These are phyloP conservation scores for Fistularia tabacaria DNA, from an alignment of 2,797 vertebrate species.

Conservation along the genomic window DNA sequence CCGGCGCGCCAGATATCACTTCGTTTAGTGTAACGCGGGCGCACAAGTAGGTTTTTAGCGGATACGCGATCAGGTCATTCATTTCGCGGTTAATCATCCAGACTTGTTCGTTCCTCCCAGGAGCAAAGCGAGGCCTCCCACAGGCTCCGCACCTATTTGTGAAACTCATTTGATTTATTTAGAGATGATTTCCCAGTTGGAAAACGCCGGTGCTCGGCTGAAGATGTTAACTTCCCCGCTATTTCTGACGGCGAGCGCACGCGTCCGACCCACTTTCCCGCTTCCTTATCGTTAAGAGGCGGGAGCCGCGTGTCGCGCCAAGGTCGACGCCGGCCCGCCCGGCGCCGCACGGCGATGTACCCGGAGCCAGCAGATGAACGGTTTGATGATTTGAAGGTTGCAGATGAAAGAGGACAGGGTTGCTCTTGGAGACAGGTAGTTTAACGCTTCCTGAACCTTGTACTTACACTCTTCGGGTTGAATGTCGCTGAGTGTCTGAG, in stretches of 20 bases:
- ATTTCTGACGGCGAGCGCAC: slow-evolving; percentile 71
- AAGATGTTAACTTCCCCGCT: slow-evolving; percentile 73
- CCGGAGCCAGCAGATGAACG: too few relatives aligned
- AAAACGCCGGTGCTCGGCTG: slow-evolving; percentile 63
- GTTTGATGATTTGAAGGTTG: too few relatives aligned
- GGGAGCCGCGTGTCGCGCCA: slow-evolving; percentile 50
- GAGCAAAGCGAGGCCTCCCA: slow-evolving; percentile 71
- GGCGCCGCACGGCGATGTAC: slow-evolving; percentile 6
- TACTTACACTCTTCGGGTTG: too few relatives aligned
- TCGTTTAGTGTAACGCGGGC: slow-evolving; percentile 62
- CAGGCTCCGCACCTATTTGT: slow-evolving; percentile 75
- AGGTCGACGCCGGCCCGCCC: slow-evolving; percentile 57
- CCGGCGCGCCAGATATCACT: slow-evolving; percentile 56
- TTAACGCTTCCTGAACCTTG: too few relatives aligned
- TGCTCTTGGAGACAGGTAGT: too few relatives aligned
- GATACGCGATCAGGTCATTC: slow-evolving; percentile 70
- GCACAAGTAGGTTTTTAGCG: slow-evolving; percentile 67
- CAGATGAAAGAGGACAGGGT: too few relatives aligned
- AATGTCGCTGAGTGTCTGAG: too few relatives aligned
- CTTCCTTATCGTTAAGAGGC: slow-evolving; percentile 69
- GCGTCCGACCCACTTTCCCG: slow-evolving; percentile 75
- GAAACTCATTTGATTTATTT: slow-evolving; percentile 80
- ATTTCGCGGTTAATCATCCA: slow-evolving; percentile 76
- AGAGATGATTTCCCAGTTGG: slow-evolving; percentile 80
- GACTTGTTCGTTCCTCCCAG: slow-evolving; percentile 69